Evolutionary conservation across 2,113 vertebrate species (phyloP).

Genomic region (Isichthys henryi): DNA sequence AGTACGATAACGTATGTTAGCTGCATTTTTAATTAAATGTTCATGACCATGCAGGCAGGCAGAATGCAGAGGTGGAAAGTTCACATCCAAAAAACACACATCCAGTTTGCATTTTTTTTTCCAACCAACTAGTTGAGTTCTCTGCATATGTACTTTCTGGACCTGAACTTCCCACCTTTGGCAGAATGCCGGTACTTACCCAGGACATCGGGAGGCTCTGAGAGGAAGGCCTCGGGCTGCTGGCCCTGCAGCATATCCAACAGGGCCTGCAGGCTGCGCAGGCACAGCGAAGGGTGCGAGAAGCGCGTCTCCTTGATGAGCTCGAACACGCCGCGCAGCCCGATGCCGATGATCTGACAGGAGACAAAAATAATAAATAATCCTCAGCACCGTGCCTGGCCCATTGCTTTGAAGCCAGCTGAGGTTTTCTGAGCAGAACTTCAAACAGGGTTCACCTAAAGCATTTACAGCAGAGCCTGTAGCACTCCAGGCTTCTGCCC

Average conservation of each 20-base stretch:
- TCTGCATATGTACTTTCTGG: too few species aligned
- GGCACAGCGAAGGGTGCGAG: constrained; percentile 90
- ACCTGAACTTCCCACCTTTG: too few species aligned
- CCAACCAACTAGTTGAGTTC: too few species aligned
- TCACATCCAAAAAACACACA: too few species aligned
- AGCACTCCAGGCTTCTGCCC: background rate
- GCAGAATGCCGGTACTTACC: constrained; percentile 58
- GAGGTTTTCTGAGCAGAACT: background rate
- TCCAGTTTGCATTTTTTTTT: too few species aligned
- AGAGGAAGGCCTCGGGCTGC: constrained; percentile 93
- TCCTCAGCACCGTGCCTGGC: background rate
- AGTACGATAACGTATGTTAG: background rate
- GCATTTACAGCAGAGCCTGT: background rate
- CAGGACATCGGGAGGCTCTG: constrained; percentile 91
- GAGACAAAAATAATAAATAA: constrained; percentile 12
- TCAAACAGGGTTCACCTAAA: background rate
- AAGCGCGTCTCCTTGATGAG: constrained; percentile 96
- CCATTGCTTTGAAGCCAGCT: background rate
- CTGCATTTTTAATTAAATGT: background rate
- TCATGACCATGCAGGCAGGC: background rate
- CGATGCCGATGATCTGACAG: constrained; percentile 90
- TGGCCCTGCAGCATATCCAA: constrained; percentile 96
- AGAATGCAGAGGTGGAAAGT: too few species aligned
- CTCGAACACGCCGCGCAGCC: constrained; percentile 96
- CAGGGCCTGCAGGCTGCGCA: constrained; percentile 91